Conservation (phyloP, 2,888 invertebrate species). For the Iphiclides podalirius region DNA sequence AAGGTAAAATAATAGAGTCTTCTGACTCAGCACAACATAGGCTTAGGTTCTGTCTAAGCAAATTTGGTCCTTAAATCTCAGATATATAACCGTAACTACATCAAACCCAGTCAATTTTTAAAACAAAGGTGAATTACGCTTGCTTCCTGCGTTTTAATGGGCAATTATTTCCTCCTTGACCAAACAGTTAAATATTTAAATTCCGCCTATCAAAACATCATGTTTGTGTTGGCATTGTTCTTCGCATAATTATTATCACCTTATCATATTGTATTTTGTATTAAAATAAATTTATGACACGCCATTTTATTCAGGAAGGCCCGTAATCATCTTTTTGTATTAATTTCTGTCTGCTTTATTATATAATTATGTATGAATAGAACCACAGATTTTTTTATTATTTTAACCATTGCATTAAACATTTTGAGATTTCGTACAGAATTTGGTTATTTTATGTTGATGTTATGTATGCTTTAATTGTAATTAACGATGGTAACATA, state of each 20-base stretch:
- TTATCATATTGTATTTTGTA: slow-evolving; percentile 20
- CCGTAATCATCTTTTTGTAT: not conserved
- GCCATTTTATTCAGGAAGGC: slow-evolving; percentile 9
- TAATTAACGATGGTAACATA: too few relatives aligned
- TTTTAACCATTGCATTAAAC: too few relatives aligned
- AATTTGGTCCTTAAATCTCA: slow-evolving; percentile 1
- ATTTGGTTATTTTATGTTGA: too few relatives aligned
- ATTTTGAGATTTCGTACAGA: too few relatives aligned
- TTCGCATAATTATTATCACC: slow-evolving; percentile 30
- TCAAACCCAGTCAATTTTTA: slow-evolving; percentile 18
- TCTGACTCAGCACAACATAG: too few relatives aligned
- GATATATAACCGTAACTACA: slow-evolving; percentile 2
- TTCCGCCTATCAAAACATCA: slow-evolving; percentile 34
- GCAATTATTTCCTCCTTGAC: slow-evolving; percentile 36
- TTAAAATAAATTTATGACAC: slow-evolving; percentile 11
- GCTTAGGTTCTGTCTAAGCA: too few relatives aligned
- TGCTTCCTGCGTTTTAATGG: slow-evolving; percentile 33
- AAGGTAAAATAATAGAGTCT: too few relatives aligned
- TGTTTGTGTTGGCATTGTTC: slow-evolving; percentile 35
- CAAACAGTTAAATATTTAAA: slow-evolving; percentile 34
- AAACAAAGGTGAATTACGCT: slow-evolving; percentile 32
- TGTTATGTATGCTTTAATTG: too few relatives aligned
- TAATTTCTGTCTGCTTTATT: not conserved
- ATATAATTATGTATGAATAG: not conserved
- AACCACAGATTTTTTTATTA: too few relatives aligned